phyloP scores from a whole-genome alignment of 2,888 invertebrate species.

The Drosophila anomelani region DNA sequence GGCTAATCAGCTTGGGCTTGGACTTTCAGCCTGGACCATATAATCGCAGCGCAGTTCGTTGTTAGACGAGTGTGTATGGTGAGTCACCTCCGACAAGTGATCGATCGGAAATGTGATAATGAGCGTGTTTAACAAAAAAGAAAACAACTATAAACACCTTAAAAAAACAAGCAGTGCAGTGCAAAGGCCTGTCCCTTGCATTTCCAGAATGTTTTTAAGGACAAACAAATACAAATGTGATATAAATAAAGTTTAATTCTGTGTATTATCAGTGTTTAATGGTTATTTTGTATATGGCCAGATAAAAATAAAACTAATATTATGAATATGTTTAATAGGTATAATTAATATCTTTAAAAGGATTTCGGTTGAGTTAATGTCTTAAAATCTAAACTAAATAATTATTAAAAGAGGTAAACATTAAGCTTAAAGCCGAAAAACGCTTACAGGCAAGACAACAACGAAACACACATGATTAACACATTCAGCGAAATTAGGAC shows the following conservation, averaged over 20 bases:
- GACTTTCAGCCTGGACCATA: constrained; percentile 16
- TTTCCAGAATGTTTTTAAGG: constrained; percentile 23
- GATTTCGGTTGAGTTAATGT: constrained; percentile 4
- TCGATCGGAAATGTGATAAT: constrained; percentile 14
- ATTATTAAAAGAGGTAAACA: constrained; percentile 51
- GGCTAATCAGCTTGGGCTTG: constrained; percentile 24
- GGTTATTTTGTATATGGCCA: constrained; percentile 35
- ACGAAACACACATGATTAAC: constrained; percentile 38
- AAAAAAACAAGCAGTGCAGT: background rate
- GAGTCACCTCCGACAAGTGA: constrained; percentile 14
- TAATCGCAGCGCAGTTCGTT: constrained; percentile 11
- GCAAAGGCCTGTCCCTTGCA: constrained; percentile 22
- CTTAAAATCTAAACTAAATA: constrained; percentile 41
- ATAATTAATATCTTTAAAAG: constrained; percentile 23
- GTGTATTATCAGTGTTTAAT: constrained; percentile 53
- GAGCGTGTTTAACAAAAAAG: background rate
- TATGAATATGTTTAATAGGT: constrained; percentile 32
- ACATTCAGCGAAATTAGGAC: constrained; percentile 28
- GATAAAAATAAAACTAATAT: constrained; percentile 33
- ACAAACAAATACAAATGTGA: constrained; percentile 15
- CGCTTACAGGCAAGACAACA: constrained; percentile 29
- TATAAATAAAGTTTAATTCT: constrained; percentile 55
- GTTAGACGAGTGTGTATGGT: constrained; percentile 13
- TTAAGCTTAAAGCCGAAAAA: constrained; percentile 49
- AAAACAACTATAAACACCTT: background rate